A percentile compares a stretch with the other conserved stretches of the same genome.
Evolutionary conservation across 2,113 vertebrate species (phyloP).

Genomic region (Solea solea): DNA sequence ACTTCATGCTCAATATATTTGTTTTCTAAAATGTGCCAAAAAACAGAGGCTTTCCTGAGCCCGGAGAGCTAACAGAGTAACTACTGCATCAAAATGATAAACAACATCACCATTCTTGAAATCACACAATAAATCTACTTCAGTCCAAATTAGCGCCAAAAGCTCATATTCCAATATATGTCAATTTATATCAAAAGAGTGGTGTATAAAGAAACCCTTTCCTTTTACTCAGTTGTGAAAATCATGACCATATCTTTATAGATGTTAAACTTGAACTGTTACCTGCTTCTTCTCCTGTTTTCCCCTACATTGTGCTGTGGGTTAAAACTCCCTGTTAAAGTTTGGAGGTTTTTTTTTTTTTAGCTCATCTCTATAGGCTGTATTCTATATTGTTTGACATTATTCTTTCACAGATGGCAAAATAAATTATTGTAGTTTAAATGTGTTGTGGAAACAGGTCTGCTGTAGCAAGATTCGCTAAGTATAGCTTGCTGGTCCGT

Average conservation of each 20-base stretch:
- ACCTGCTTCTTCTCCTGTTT: not conserved
- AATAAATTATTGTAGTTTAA: not conserved
- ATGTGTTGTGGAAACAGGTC: not conserved
- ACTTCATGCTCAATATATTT: slow-evolving; percentile 1
- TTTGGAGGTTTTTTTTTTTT: not conserved
- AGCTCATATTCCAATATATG: not conserved
- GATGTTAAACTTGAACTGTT: not conserved
- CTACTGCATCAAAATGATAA: not conserved
- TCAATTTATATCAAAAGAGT: not conserved
- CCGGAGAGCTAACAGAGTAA: slow-evolving; percentile 1
- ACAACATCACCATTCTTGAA: slow-evolving; percentile 1
- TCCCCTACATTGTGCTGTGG: not conserved
- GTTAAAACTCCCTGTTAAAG: not conserved
- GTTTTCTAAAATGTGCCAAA: slow-evolving; percentile 5
- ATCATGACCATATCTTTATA: not conserved
- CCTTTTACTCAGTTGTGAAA: not conserved
- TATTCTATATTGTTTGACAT: not conserved
- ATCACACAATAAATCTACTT: not conserved
- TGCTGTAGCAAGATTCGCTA: not conserved
- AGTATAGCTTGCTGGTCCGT: not conserved
- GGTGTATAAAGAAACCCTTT: not conserved
- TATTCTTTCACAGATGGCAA: not conserved
- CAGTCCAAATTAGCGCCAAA: not conserved
- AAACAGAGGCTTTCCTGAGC: not conserved
- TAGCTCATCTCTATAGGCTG: not conserved